phyloP scores from a whole-genome alignment of 2,113 vertebrate genomes.

The Corythoichthys haematopterus region DNA sequence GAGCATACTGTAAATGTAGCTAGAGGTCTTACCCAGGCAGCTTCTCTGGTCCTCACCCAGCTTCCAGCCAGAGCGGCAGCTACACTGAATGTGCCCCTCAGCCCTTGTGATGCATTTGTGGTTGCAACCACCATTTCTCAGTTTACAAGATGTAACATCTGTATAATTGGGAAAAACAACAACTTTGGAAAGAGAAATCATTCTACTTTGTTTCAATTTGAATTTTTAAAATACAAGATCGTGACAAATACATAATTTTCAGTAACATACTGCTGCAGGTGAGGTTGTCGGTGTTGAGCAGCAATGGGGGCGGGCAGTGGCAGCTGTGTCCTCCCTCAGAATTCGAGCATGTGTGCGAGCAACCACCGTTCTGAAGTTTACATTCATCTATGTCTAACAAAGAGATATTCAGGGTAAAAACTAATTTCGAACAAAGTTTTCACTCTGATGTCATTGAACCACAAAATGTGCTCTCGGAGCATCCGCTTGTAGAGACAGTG shows the following conservation, averaged over 20 bases:
- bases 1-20: neutral
- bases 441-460: constrained; percentile 4
- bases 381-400: constrained; percentile 74
- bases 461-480: neutral
- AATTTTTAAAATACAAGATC: neutral
- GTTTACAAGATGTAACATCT: constrained; percentile 71
- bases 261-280: constrained; percentile 68
- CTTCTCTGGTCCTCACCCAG: constrained; percentile 56
- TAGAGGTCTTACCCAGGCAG: constrained; percentile 60
- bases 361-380: constrained; percentile 73
- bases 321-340: constrained; percentile 66
- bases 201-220: neutral
- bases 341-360: constrained; percentile 74
- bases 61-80: constrained; percentile 69
- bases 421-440: neutral
- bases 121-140: constrained; percentile 74
- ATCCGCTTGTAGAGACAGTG: neutral
- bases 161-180: neutral
- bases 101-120: constrained; percentile 58
- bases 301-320: constrained; percentile 66
- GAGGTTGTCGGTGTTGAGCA: constrained; percentile 61
- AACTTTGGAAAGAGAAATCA: neutral
- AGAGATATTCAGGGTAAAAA: neutral
- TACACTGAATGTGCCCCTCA: constrained; percentile 62
- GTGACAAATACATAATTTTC: neutral